Conservation (phyloP, 2,113 vertebrate species). For the Equus quagga region DNA sequence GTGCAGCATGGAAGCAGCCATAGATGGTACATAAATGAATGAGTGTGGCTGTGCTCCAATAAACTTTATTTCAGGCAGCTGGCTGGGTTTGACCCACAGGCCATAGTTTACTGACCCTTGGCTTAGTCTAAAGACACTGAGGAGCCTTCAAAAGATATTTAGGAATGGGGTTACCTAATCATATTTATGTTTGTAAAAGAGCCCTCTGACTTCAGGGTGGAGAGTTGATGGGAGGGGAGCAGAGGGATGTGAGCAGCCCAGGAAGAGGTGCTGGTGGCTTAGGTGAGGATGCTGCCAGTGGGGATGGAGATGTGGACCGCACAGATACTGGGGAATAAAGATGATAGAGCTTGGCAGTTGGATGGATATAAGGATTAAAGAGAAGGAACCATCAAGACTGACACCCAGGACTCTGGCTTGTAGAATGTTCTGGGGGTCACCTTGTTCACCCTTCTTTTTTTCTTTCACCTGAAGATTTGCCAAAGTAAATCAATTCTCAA, state of each 20-base stretch:
- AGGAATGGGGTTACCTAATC: background rate
- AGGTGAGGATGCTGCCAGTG: background rate
- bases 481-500: background rate
- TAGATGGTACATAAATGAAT: fast-evolving
- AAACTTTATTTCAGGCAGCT: background rate
- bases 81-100: background rate
- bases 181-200: background rate
- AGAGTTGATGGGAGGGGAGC: background rate
- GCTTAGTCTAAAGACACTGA: background rate
- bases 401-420: background rate
- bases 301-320: background rate
- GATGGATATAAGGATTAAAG: background rate
- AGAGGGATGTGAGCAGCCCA: background rate
- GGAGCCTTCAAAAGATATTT: background rate
- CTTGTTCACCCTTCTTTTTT: background rate
- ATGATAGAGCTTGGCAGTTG: background rate
- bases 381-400: background rate
- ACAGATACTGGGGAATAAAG: background rate
- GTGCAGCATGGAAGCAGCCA: background rate
- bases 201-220: background rate
- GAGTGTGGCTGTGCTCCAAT: background rate
- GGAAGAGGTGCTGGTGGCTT: background rate
- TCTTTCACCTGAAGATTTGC: background rate
- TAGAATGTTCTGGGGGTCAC: background rate
- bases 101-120: background rate